Base-by-base conservation (phyloP, 1,140 invertebrate genomes). In the Ostrea denselamellosa region DNA sequence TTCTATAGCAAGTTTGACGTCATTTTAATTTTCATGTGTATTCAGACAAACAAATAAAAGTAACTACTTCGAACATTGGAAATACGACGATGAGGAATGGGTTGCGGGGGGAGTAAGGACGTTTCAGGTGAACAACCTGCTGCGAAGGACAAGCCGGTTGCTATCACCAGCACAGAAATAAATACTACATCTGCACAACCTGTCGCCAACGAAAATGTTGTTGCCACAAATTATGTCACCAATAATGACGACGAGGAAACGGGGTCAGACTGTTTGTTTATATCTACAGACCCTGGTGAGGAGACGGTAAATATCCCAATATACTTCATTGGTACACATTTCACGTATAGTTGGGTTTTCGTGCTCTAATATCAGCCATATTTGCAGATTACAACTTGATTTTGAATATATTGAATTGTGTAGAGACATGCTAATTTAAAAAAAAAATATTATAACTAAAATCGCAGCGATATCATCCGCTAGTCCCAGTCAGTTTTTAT, bases 181-280 rank as follows among this genome's bases (percentile, higher is more conserved):
- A 12, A 62, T 7, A 17, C 56, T 17, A 2, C 22, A 34, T 34
- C 68, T 3, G 25, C 25, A 25, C 14, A 77, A 25, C 68, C 68
- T 10, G 68, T 77, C 7, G 0, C 68, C 12, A 77, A 77, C 14
- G 68, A 25, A 28, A 12, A 4, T 10, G 28, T 34, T 14, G 12
- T 28, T 28, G 22, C 25, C 0, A 34, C 9, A 77, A 25, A 14
- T 34, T 7, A 77, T 8, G 25, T 28, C 28, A 34, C 0, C 22
- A 22, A 68, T 8, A n/a, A 25, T 8, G 65, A 77, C 22, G 68
- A 77, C 12, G 68, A 77, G 28, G 68, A 77, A 25, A 77, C 68
- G 2, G 68, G 68, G 10, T 77, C 68, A 9, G 68, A 77, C 68
- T 77, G 68, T 77, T 77, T 77, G 28, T 77, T 28, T 25, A 77